Evolutionary conservation across 23 tunicate genomes (phyloP).

Genomic region (Ascidia mentula): DNA sequence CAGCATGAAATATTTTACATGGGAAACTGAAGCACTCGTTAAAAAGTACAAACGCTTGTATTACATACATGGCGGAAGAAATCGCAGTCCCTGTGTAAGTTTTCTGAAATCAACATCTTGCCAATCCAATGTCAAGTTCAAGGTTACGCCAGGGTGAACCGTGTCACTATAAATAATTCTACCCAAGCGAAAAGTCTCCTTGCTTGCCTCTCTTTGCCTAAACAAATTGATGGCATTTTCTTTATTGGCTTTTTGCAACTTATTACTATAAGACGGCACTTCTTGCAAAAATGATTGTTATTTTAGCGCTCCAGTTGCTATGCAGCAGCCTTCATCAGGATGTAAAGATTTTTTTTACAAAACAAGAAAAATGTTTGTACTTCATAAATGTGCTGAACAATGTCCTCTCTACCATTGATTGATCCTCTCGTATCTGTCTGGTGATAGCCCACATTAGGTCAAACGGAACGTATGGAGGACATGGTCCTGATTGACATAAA

Average conservation of each 20-base stretch:
- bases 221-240: too few species aligned
- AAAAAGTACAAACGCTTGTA: too few species aligned
- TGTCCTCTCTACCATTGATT: not conserved
- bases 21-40: too few species aligned
- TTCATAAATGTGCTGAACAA: not conserved
- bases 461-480: not conserved
- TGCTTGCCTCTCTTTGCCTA: not conserved
- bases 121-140: not conserved
- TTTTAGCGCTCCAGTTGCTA: too few species aligned
- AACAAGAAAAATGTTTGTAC: too few species aligned
- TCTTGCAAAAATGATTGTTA: too few species aligned
- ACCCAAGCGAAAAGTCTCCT: not conserved
- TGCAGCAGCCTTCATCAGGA: too few species aligned
- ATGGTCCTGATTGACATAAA: not conserved
- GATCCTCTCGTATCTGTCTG: not conserved
- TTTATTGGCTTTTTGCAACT: too few species aligned
- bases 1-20: too few species aligned
- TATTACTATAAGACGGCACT: too few species aligned
- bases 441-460: not conserved
- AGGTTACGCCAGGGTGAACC: not conserved
- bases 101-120: not conserved
- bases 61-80: not conserved
- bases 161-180: not conserved
- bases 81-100: not conserved
- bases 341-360: too few species aligned